Conservation (phyloP, 2,113 vertebrate genomes). For the Enhydra lutris region DNA sequence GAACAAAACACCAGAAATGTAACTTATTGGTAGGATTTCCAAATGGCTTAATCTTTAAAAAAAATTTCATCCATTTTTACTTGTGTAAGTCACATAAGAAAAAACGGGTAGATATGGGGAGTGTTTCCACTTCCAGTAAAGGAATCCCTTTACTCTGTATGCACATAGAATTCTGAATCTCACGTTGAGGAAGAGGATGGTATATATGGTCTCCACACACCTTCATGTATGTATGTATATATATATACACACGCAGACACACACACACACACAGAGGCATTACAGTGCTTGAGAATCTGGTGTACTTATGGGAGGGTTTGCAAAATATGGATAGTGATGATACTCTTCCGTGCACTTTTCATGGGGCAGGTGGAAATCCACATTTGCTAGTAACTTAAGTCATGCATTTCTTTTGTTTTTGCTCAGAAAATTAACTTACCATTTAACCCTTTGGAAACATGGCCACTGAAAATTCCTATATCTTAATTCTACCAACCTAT, state of each 20-base stretch:
- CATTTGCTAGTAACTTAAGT: not conserved
- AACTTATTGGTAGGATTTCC: not conserved
- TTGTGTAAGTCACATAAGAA: not conserved
- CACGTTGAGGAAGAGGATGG: not conserved
- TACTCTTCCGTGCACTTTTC: not conserved
- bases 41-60: not conserved
- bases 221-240: not conserved
- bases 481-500: not conserved
- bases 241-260: no score
- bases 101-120: not conserved
- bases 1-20: not conserved
- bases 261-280: not conserved
- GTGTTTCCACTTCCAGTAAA: not conserved
- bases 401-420: not conserved
- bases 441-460: not conserved
- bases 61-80: not conserved
- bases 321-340: fast-evolving
- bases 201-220: no score
- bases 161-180: not conserved
- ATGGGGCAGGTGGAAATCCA: not conserved
- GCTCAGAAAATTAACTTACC: not conserved
- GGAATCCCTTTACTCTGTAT: not conserved
- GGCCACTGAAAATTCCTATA: not conserved
- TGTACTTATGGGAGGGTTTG: fast-evolving
- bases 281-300: not conserved